Evolutionary conservation across 2,113 vertebrate genomes (phyloP).

Genomic region (Microtus ochrogaster): DNA sequence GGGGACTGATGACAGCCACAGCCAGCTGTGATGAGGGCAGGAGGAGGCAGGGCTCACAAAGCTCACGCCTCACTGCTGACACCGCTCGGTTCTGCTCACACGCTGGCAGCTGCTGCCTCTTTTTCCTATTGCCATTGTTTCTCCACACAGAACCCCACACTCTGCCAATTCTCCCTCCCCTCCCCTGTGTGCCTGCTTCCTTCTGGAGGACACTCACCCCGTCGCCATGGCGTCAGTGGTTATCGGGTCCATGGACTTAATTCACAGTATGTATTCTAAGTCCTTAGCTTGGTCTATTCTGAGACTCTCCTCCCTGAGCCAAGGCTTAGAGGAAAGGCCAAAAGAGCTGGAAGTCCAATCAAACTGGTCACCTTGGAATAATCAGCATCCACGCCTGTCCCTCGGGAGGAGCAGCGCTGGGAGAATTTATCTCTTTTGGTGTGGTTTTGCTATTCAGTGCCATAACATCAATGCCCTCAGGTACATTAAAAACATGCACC

Average conservation of each 20-base stretch:
- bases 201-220: background rate
- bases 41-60: background rate
- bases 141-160: background rate
- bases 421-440: background rate
- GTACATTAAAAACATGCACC: background rate
- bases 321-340: background rate
- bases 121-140: background rate
- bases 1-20: no score
- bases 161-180: background rate
- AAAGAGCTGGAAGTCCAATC: background rate
- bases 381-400: background rate
- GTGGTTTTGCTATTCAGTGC: background rate
- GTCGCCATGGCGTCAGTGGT: background rate
- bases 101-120: background rate
- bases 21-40: background rate
- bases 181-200: background rate
- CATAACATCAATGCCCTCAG: background rate
- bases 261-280: background rate
- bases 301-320: background rate
- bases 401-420: background rate
- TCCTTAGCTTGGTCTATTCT: background rate
- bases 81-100: accelerated
- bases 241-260: background rate
- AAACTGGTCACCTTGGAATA: background rate
- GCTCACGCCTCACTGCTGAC: background rate